Base-by-base conservation (phyloP, 2,797 vertebrate genomes). In the Aplochiton taeniatus region DNA sequence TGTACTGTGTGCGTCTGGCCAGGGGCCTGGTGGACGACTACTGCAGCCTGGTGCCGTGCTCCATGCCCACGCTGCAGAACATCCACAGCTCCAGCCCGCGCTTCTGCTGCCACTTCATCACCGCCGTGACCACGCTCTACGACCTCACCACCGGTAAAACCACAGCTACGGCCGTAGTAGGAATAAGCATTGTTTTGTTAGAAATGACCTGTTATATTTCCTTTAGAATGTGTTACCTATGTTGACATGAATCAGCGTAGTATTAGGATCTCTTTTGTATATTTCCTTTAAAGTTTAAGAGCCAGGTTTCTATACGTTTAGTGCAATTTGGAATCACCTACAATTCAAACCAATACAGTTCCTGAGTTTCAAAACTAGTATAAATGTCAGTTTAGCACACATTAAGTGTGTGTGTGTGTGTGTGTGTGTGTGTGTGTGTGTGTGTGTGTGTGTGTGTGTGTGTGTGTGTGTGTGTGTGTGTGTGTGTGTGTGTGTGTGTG, bases 71-170 rank as follows among this genome's bases (percentile, higher is more conserved):
- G 0, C 79, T 99, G 62, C 94, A 92, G 76, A 96, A 97, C 81
- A 94, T 96, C 69, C 92, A 95, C 90, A 93, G 90, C 0, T 91
- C 95, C 81, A 98, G 96, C 65, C 96, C 97, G 14, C 95, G 95
- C 46, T 99, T 99, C 91, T 99, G 97, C 90, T 98, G 97, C 88
- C 97, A 99, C 91, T 95, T 98, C 77, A 93, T 99, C 71, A 97
- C 95, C 0, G 93, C 97, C 0, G 94, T 98, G 68, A 95, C 96
- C 0, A 94, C 94, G 0, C 92, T 98, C 0, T 98, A 97, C 0
- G 95, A 98, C 86, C 89, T 98, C 80, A 95, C 94, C 0, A 90
- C 94, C 78, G 94, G 94, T 94, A 31, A 2, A 6, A 31, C 31
- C 2, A 31, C 31, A 31, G 2, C 31, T 31, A 3, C n/a, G n/a